phyloP scores from a whole-genome alignment of 2,888 invertebrate genomes.

The Notodonta dromedarius region DNA sequence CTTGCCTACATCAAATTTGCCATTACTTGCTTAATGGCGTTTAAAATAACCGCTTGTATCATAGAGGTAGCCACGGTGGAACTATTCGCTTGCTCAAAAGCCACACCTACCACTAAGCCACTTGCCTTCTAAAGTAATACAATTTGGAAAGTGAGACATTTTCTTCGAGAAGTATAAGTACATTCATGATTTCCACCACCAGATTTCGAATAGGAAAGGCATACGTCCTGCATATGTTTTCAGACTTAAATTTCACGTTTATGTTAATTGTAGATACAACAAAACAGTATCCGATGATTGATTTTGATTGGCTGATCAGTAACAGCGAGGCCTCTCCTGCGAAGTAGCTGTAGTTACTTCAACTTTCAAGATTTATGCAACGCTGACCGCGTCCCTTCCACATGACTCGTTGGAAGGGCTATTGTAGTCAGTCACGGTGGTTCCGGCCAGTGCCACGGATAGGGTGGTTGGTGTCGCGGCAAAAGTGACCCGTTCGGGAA shows the following conservation, averaged over 20 bases:
- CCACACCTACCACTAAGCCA: not conserved
- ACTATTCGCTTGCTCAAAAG: constrained; percentile 8
- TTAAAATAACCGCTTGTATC: constrained; percentile 16
- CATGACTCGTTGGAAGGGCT: constrained; percentile 53
- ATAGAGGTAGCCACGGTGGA: not conserved
- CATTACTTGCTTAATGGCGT: constrained; percentile 22
- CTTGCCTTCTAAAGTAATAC: not conserved
- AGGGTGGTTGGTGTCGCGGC: constrained; percentile 35
- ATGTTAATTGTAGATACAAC: constrained; percentile 83
- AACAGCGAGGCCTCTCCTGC: constrained; percentile 73
- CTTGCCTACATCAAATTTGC: constrained; percentile 26
- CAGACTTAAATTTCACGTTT: constrained; percentile 68
- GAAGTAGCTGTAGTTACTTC: constrained; percentile 68
- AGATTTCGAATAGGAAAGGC: constrained; percentile 30
- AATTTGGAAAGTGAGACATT: not conserved
- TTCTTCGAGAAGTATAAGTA: not conserved
- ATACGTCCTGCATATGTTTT: constrained; percentile 37
- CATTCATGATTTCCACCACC: constrained; percentile 26
- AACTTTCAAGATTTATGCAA: constrained; percentile 63
- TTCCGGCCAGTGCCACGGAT: constrained; percentile 44
- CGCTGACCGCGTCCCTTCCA: constrained; percentile 52
- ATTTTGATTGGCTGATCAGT: constrained; percentile 84
- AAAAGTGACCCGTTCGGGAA: constrained; percentile 24
- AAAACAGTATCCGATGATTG: constrained; percentile 83
- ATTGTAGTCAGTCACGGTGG: constrained; percentile 41